Conservation (phyloP, 2,113 vertebrate genomes). For the Stegastes partitus region DNA sequence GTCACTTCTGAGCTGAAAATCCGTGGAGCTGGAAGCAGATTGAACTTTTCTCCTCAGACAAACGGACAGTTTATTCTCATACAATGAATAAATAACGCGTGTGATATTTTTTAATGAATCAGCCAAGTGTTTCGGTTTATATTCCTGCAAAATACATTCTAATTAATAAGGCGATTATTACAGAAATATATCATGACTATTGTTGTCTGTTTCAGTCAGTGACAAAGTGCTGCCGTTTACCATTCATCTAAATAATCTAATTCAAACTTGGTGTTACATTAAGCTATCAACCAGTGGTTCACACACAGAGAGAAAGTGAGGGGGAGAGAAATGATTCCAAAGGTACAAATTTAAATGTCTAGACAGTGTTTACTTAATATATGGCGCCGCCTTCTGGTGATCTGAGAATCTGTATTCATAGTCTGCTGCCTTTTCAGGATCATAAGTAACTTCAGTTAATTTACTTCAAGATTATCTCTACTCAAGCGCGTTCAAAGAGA, state of each 20-base stretch:
- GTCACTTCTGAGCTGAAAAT: neutral
- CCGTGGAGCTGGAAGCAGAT: neutral
- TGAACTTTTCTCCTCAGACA: slow-evolving; percentile 23
- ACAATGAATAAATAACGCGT: neutral
- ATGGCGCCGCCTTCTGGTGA: slow-evolving; percentile 79
- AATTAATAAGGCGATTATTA: slow-evolving; percentile 1
- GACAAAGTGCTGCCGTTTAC: neutral
- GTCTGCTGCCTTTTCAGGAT: neutral
- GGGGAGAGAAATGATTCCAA: slow-evolving; percentile 18
- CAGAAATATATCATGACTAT: neutral
- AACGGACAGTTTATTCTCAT: neutral
- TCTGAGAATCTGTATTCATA: neutral
- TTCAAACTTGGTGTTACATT: neutral
- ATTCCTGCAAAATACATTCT: neutral
- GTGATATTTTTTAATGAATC: no score
- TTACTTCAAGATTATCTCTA: neutral
- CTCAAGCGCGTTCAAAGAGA: neutral
- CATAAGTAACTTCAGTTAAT: slow-evolving; percentile 17
- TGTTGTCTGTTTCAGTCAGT: neutral
- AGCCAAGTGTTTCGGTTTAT: neutral
- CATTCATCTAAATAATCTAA: neutral
- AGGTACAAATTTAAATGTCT: slow-evolving; percentile 55
- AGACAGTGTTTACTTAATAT: slow-evolving; percentile 71
- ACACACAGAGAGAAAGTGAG: neutral
- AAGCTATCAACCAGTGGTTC: slow-evolving; percentile 41